Evolutionary conservation across 2,113 vertebrate genomes (phyloP).

Genomic region (Leucopsar rothschildi): DNA sequence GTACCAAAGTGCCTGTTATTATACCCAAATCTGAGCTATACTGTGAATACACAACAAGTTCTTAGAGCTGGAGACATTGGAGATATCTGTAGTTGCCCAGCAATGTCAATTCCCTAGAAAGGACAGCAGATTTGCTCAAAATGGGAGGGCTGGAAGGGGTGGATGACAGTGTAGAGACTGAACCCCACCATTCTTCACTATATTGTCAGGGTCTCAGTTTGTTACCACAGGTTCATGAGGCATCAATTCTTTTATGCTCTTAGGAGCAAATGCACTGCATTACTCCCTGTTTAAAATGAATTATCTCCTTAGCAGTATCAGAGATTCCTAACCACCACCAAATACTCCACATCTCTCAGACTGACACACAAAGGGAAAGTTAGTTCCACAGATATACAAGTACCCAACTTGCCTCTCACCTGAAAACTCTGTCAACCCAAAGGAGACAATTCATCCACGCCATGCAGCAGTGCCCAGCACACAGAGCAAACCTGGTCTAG

Average conservation of each 20-base stretch:
- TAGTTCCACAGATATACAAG: background rate
- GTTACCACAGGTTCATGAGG: background rate
- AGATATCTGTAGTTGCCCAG: background rate
- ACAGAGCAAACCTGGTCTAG: background rate
- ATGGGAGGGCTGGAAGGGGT: background rate
- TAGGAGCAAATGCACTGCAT: background rate
- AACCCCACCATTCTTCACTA: background rate
- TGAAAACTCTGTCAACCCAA: background rate
- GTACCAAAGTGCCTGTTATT: background rate
- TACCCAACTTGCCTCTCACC: background rate
- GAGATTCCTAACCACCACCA: background rate
- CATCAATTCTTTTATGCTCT: background rate
- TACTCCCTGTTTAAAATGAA: background rate
- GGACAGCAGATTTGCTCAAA: background rate
- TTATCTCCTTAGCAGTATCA: background rate
- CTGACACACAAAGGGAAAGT: background rate
- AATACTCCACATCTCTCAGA: background rate
- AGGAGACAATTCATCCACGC: background rate
- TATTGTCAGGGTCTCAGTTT: background rate
- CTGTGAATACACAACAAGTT: background rate
- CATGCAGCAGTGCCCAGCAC: rapidly evolving
- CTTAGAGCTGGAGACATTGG: background rate
- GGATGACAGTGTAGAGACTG: background rate
- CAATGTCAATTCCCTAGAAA: background rate
- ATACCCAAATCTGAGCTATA: background rate